Evolutionary conservation across 37 sponge, comb jelly and placozoan species (phyloP), one percentile per base, ranked within the genome.

Genomic region (Petrosia ficiformis): DNA sequence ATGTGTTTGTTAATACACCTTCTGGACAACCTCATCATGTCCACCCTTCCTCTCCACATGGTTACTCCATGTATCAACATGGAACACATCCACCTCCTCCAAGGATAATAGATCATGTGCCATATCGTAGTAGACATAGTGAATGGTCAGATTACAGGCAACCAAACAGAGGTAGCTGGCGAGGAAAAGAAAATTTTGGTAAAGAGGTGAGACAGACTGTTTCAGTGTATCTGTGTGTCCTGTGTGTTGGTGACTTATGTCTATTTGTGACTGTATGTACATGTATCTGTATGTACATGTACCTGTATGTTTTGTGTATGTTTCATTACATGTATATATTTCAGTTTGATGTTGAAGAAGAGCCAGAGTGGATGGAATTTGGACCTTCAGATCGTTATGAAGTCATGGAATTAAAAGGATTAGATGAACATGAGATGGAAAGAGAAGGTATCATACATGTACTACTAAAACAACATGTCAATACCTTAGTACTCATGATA

Each of bases 341-440:
- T 14, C 65, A 36, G 32, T 36, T 34, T n/a, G 38, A 25, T 34
- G 37, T 52, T 72, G 83, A 86, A 32, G 78, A 70, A n/a, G 87
- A 91, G 68, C 92, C 92, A 29, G 92, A 91, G 35, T 91, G 92
- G 92, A 83, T 91, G 87, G 70, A 61, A 31, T 91, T 79, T 79
- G 92, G 87, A 3, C 87, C 84, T 1, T 78, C 48, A 24, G 83
- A 82, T 37, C 37, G 88, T 19, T 73, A 26, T 34, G 88, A 88
- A 16, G 52, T 88, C 29, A 88, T 88, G 10, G 88, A 91, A 44
- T 67, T 91, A 64, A 76, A 74, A 44, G 92, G 87, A 36, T 37
- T 80, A 26, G 92, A 91, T 24, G 87, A 91, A 56, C 75, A 79
- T 26, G 82, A 77, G 59, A 72, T 34, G 42, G 82, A 59, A 40